Evolutionary conservation across 2,113 vertebrate genomes (phyloP).

Genomic region (Cyanoramphus novaezelandiae): DNA sequence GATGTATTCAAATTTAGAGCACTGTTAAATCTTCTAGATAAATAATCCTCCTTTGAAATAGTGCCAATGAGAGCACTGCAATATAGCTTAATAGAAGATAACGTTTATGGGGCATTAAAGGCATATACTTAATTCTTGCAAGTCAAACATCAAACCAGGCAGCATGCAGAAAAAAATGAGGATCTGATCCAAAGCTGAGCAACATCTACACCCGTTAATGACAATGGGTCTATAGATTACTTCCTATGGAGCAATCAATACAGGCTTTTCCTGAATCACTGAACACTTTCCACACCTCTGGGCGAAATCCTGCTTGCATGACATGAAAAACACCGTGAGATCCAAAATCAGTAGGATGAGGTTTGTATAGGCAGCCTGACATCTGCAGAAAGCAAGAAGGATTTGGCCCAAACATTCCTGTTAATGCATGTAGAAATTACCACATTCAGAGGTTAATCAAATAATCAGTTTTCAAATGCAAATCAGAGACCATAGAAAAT

Average conservation of each 20-base stretch:
- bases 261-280: conserved; percentile 25
- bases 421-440: conserved; percentile 33
- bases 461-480: conserved; percentile 15
- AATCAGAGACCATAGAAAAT: conserved; percentile 37
- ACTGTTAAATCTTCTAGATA: conserved; percentile 49
- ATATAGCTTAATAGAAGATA: conserved; percentile 31
- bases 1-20: conserved; percentile 45
- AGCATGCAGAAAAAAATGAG: conserved; percentile 14
- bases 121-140: conserved; percentile 57
- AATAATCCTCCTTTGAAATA: conserved; percentile 63
- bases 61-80: conserved; percentile 47
- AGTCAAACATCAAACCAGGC: conserved; percentile 51
- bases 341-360: neutral
- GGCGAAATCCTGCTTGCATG: conserved; percentile 26
- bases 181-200: neutral
- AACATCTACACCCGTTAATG: neutral
- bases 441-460: conserved; percentile 36
- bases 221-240: neutral
- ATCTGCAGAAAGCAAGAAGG: conserved; percentile 24
- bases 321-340: neutral
- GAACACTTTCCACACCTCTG: neutral
- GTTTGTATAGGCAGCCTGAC: neutral
- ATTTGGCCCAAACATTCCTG: conserved; percentile 50
- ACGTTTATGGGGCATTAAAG: conserved; percentile 37
- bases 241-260: neutral